These are phyloP conservation scores for Cynodonichthys magdalenae DNA, from an alignment of 2,797 vertebrate genomes.

Conservation along the genomic window DNA sequence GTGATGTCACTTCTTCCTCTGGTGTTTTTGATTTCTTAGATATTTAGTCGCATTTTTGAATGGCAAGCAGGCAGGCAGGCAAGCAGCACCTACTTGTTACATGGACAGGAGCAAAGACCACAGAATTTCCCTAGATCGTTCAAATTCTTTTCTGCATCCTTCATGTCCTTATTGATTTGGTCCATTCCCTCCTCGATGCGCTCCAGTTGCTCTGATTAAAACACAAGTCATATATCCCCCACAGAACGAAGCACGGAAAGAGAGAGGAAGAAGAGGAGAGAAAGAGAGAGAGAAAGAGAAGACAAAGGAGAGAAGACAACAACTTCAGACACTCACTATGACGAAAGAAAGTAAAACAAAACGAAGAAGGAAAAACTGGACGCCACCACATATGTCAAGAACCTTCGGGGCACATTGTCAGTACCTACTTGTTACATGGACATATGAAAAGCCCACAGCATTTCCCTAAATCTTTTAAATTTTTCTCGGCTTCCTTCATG, in stretches of 20 bases:
- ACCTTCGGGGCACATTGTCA: constrained; percentile 87
- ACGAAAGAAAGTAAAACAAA: constrained; percentile 90
- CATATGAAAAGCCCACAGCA: constrained; percentile 99
- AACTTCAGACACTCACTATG: constrained; percentile 99
- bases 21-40: constrained; percentile 34
- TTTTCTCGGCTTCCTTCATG: constrained; percentile 99
- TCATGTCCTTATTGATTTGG: constrained; percentile 99
- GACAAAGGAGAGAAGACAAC: constrained; percentile 88
- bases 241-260: constrained; percentile 98
- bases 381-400: constrained; percentile 97
- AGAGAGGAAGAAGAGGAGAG: constrained; percentile 82
- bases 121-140: constrained; percentile 99
- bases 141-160: constrained; percentile 99
- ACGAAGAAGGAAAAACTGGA: constrained; percentile 86
- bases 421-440: constrained; percentile 99
- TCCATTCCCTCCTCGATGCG: constrained; percentile 99
- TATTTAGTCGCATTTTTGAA: constrained; percentile 58
- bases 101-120: constrained; percentile 99
- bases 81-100: constrained; percentile 99
- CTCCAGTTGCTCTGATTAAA: constrained; percentile 99
- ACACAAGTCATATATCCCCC: constrained; percentile 99
- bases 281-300: constrained; percentile 64
- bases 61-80: constrained; percentile 90
- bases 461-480: constrained; percentile 99
- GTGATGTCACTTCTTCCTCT: constrained; percentile 75